Base-by-base conservation (phyloP, 2,797 vertebrate genomes). In the Neostethus bicornis region DNA sequence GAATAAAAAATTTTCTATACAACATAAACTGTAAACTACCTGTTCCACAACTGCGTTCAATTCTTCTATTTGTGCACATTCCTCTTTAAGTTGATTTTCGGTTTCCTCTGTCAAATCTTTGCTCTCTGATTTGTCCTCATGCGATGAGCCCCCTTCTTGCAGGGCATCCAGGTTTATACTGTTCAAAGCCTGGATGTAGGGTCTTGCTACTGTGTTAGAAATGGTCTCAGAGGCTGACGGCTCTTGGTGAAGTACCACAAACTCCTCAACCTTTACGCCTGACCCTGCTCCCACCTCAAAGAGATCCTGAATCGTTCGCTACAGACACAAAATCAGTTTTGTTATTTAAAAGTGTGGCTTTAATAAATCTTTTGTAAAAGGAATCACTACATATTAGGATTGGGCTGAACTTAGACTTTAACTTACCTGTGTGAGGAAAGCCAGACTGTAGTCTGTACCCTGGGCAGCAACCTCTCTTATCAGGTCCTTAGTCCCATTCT, bases 291-390 rank as follows among this genome's bases (percentile, higher is more conserved):
- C 97, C 51, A 97, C 95, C 81, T 99, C 97, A 86, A 99, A 98
- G 53, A 99, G 92, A 83, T 99, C 97, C 85, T 97, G 96, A 85
- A 99, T 99, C 0, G 97, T 99, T 73, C 96, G 93, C 97, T 99
- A 55, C 5, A 72, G 19, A 54, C 4, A 74, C 7, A 70, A 55
- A 1, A 60, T 47, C 2, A 44, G 16, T 7, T 35, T 5, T 61
- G 26, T 54, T 29, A 48, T 2, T 26, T 31, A n/a, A 47, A 37
- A 12, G 20, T 2, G 9, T 0, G 2, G 10, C 4, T 13, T 59
- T 4, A 48, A 31, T 24, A 7, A 14, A 48, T 43, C 11, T 34
- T 14, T 0, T 48, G 23, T 32, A 12, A 6, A 21, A 0, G 2
- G 53, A 44, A 34, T 2, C 39, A 8, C 19, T 0, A 31, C 3